Evolutionary conservation across 2,113 vertebrate genomes (phyloP).

Genomic region (Psittacus erithacus): DNA sequence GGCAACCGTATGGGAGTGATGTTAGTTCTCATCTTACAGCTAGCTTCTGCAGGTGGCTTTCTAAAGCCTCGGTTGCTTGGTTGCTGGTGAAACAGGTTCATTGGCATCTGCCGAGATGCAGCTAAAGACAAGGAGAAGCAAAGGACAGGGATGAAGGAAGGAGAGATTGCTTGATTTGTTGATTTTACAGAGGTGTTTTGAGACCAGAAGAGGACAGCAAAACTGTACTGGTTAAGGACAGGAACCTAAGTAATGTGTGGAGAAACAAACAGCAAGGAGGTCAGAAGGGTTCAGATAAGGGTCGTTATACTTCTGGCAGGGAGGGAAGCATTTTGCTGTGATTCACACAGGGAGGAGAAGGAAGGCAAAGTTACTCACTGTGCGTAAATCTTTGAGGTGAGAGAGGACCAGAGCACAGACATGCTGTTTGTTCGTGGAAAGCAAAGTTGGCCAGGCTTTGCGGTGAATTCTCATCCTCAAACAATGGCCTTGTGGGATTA

Average conservation of each 20-base stretch:
- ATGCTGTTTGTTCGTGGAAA: background rate
- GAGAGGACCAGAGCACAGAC: background rate
- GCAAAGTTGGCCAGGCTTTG: background rate
- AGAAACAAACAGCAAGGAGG: background rate
- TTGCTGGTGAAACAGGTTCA: background rate
- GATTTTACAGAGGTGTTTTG: background rate
- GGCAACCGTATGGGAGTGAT: background rate
- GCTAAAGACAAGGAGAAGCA: background rate
- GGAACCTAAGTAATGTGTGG: background rate
- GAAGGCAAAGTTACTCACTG: background rate
- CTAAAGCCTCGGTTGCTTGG: background rate
- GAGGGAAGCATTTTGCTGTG: background rate
- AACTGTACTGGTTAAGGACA: background rate
- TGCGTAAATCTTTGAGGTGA: background rate
- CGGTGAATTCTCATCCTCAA: conserved; percentile 15
- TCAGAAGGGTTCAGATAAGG: background rate
- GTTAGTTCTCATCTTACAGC: background rate
- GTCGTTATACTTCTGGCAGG: background rate
- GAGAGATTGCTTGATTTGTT: background rate
- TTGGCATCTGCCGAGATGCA: background rate
- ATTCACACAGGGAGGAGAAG: background rate
- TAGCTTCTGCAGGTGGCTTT: background rate
- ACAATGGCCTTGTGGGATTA: conserved; percentile 20
- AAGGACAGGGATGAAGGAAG: background rate
- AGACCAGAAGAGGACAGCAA: background rate